Evolutionary conservation across 2,113 vertebrate species (phyloP), one percentile per base, ranked within the genome.

Genomic region (Phylloscopus whistleri): DNA sequence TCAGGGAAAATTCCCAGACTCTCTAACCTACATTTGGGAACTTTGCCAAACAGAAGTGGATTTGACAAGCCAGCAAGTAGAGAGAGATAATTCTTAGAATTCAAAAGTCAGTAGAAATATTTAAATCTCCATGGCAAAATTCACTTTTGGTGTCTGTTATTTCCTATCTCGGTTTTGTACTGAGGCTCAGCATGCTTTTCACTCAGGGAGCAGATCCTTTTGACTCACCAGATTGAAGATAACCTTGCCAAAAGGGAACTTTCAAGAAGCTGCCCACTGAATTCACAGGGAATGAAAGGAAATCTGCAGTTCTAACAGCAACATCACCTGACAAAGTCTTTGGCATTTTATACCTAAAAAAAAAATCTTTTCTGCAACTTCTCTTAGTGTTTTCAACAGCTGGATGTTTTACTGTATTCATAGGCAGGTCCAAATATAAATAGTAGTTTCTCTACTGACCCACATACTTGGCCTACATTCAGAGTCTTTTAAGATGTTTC

Each of bases 401-500:
- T 95, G 93, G 66, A 79, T 92, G 64, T 93, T 91, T 79, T 73
- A 72, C 83, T 89, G 69, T 33, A 73, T 79, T 94, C 87, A 75
- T 5, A 91, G 56, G 77, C 87, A 93, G 77, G 41, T 93, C 93
- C 81, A 94, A 95, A 89, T 76, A 93, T 60, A 94, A 94, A 91
- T 87, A 89, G 80, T 23, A 82, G 76, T 89, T 94, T 89, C 95
- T 97, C 91, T 87, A 84, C 87, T 97, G 95, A 94, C 93, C 95
- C 89, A 93, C 87, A 95, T 93, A 82, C 74, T 97, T 96, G 94
- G 94, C 94, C 91, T 87, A 89, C 58, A 90, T 93, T 95, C 93
- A 84, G 79, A 66, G 22, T 49, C 93, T 95, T 94, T 84, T 89
- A 80, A 92, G 94, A 94, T 52, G 80, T 81, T 95, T 95, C 95